Percentiles rank a stretch among this genome's conserved stretches.
Evolutionary conservation across 2,113 vertebrate species (phyloP).

Genomic region (Cyrtonyx montezumae): DNA sequence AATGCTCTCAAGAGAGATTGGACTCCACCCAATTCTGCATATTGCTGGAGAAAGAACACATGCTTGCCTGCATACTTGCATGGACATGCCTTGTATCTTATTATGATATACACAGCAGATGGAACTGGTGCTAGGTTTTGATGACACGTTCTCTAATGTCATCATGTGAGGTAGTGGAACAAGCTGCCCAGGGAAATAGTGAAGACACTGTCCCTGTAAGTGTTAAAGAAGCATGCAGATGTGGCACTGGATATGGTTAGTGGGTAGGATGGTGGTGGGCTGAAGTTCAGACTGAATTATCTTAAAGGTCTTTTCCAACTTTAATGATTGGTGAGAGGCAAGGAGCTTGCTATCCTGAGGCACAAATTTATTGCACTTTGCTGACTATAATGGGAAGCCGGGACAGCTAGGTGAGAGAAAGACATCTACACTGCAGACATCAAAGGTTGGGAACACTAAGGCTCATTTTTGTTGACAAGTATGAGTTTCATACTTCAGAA

Average conservation of each 20-base stretch:
- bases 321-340: not conserved
- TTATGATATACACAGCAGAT: fast-evolving
- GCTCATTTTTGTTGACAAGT: not conserved
- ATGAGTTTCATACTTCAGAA: not conserved
- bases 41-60: not conserved
- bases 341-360: not conserved
- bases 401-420: not conserved
- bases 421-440: not conserved
- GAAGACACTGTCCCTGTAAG: too few species aligned
- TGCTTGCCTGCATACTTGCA: not conserved
- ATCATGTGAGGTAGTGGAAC: not conserved
- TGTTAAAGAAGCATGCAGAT: too few species aligned
- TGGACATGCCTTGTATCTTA: not conserved
- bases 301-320: too few species aligned
- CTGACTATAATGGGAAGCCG: not conserved
- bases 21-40: not conserved
- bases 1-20: not conserved
- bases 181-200: too few species aligned
- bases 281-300: too few species aligned
- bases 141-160: not conserved
- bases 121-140: not conserved
- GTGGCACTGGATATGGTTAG: too few species aligned
- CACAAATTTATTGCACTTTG: not conserved
- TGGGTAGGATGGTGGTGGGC: too few species aligned
- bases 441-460: not conserved